phyloP scores from a whole-genome alignment of 2,113 vertebrate genomes.

The Vulpes lagopus region DNA sequence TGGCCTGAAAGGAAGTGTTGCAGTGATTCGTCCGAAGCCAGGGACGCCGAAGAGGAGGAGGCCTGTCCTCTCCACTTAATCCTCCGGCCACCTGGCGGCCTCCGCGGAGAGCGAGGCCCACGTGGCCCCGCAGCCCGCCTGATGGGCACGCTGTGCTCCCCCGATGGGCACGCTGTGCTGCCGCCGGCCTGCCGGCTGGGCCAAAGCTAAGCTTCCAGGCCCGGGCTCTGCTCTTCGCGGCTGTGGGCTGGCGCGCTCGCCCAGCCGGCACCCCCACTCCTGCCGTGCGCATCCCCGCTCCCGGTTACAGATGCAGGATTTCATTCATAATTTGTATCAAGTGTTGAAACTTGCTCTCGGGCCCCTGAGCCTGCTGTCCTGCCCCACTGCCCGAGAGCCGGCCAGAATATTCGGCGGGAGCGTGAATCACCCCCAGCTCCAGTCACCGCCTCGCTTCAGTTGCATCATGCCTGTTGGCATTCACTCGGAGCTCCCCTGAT shows the following conservation, averaged over 20 bases:
- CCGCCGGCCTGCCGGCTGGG: no score
- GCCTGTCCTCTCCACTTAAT: not conserved
- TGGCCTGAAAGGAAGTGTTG: not conserved
- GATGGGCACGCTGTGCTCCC: no score
- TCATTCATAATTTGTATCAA: conserved; percentile 81
- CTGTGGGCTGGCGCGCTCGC: not conserved
- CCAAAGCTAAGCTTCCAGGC: no score
- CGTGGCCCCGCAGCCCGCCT: not conserved
- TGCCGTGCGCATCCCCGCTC: not conserved
- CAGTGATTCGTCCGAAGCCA: not conserved
- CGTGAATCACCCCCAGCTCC: not conserved
- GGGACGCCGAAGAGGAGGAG: not conserved
- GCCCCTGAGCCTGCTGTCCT: conserved; percentile 57
- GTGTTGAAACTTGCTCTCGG: conserved; percentile 65
- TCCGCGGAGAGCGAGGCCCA: not conserved
- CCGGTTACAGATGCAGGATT: conserved; percentile 16
- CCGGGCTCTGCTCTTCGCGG: no score
- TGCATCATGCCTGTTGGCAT: not conserved
- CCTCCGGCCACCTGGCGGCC: no score
- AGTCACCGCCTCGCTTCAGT: not conserved
- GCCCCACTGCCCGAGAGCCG: conserved; percentile 62
- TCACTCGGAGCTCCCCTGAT: not conserved
- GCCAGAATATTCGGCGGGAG: conserved; percentile 71
- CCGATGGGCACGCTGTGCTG: no score
- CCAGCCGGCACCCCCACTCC: no score